Conservation (phyloP, 2,797 vertebrate species). For the Cirrhinus mrigala region DNA sequence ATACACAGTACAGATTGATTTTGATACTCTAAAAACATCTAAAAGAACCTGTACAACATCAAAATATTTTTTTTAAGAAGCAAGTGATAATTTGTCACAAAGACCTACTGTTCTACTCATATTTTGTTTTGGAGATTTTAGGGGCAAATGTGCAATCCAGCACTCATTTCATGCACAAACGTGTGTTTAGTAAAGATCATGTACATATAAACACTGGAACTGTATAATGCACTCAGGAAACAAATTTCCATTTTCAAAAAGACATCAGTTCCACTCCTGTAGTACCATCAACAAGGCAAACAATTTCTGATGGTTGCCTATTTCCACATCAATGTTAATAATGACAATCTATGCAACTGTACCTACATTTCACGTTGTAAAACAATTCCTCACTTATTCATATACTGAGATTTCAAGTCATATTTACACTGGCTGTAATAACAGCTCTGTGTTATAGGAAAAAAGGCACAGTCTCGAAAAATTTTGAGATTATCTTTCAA, state of each 20-base stretch:
- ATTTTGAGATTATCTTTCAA: neutral
- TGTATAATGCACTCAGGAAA: neutral
- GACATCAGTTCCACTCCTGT: slow-evolving; percentile 3
- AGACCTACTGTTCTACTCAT: neutral
- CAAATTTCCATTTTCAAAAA: slow-evolving; percentile 13
- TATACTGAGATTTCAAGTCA: slow-evolving; percentile 1
- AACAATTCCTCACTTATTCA: slow-evolving; percentile 6
- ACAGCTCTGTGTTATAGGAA: neutral
- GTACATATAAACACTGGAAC: neutral
- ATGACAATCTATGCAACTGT: neutral
- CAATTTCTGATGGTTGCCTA: neutral
- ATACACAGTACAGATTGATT: slow-evolving; percentile 12
- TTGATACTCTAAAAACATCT: slow-evolving; percentile 8
- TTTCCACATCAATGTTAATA: slow-evolving; percentile 8
- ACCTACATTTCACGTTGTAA: neutral
- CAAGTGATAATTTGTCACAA: neutral
- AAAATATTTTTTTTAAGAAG: neutral
- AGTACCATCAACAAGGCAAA: slow-evolving; percentile 9
- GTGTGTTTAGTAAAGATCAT: neutral
- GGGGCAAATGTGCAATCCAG: slow-evolving; percentile 6
- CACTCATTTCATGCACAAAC: slow-evolving; percentile 27
- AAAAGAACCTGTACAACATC: neutral
- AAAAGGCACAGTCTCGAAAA: slow-evolving; percentile 8
- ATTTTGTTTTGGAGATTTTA: neutral
- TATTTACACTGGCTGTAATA: slow-evolving; percentile 10